Percentiles rank a stretch among this genome's conserved stretches.
Conservation (phyloP, 2,888 invertebrate species). For the Aelia acuminata region DNA sequence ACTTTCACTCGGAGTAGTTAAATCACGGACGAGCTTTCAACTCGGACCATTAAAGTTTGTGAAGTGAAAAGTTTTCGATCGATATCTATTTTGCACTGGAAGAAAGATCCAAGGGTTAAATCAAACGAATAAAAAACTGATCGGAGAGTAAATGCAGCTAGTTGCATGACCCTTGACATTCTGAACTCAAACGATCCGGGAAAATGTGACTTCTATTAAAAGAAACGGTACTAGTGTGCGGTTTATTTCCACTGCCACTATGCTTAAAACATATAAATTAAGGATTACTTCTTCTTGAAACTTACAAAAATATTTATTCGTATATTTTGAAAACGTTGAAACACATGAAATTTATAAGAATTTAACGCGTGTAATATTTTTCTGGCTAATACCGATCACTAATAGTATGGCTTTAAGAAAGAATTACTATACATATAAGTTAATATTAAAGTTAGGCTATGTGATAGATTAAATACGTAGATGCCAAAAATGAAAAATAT, state of each 20-base stretch:
- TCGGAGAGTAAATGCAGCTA: neutral
- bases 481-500: too few relatives aligned
- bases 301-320: too few relatives aligned
- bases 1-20: neutral
- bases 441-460: too few relatives aligned
- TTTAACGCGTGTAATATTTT: too few relatives aligned
- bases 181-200: neutral
- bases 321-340: too few relatives aligned
- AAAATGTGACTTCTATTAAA: neutral
- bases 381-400: too few relatives aligned
- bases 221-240: neutral
- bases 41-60: neutral
- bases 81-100: neutral
- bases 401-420: too few relatives aligned
- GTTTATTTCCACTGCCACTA: neutral
- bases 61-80: slow-evolving; percentile 19
- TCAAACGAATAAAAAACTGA: neutral
- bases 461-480: too few relatives aligned
- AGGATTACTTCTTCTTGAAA: too few relatives aligned
- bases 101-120: neutral
- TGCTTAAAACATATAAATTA: neutral
- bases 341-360: too few relatives aligned
- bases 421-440: too few relatives aligned
- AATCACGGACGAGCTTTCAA: neutral
- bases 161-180: slow-evolving; percentile 4